Evolutionary conservation across 1,140 invertebrate species (phyloP), one percentile per base, ranked within the genome.

Genomic region (Cydia fagiglandana): DNA sequence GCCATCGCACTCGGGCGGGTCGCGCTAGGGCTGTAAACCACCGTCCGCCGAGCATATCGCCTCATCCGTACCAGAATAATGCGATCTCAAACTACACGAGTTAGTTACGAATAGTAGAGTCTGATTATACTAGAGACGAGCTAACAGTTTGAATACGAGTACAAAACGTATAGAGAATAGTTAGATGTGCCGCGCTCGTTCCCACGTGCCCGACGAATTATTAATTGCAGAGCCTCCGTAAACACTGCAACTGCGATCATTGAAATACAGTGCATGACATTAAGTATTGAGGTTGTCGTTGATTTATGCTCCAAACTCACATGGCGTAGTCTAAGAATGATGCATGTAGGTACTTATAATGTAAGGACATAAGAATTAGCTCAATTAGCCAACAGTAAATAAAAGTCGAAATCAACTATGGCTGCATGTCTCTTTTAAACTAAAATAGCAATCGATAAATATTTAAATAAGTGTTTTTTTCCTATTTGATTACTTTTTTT

Each of bases 181-280:
- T 61, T 61, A 24, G 20, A 6, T 56, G 64, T n/a, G n/a, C 34
- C 13, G 66, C 15, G 34, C 34, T 41, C 66, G 34, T 38, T 70
- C 66, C 34, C 30, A 70, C 66, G 66, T 70, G 66, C 38, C 66
- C 15, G 34, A 70, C 34, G 34, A 70, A 70, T 70, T 41, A 70
- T 70, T 70, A 70, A 70, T 70, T 70, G 15, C 66, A 70, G 34
- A 38, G n/a, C 17, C 66, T 70, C 17, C n/a, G 66, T 38, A 70
- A 70, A 70, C 66, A 70, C 30, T 70, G 66, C 66, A 70, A 70
- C 34, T 70, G 66, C 38, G 34, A 70, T 41, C 66, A 41, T 70
- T 70, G 66, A 70, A 34, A 70, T 38, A 41, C 66, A 61, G n/a
- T 61, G 56, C 56, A 61, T 24, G 9, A 53, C 45, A 56, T 56